Base-by-base conservation (phyloP, 1,140 invertebrate species). In the Pararge aegeria region DNA sequence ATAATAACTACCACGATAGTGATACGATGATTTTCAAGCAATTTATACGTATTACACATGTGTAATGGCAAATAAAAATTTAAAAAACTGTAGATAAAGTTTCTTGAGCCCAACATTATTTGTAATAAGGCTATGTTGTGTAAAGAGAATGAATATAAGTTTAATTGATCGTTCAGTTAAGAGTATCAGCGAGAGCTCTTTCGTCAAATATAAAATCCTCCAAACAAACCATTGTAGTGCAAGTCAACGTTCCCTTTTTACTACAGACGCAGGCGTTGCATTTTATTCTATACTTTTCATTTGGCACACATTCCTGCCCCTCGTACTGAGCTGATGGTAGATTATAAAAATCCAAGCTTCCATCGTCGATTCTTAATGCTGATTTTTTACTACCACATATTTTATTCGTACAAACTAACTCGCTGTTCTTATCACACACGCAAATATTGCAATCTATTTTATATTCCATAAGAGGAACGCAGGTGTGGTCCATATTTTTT, bases 391-490 rank as follows among this genome's bases (percentile, higher is more conserved):
- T 21, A 4, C 24, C 15, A 58, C 80, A 81, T 5, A 29, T 29
- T 19, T 66, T 74, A n/a, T 70, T 58, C 4, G 86, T 87, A 62
- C 90, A 91, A 5, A 79, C 70, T 24, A 73, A 65, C 46, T 70
- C 55, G 30, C 73, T 74, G 16, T 69, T 64, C 9, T 59, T 34
- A 62, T 52, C 50, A 37, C 90, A 90, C 1, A 66, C 60, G 51
- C 90, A 91, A 42, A 42, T 62, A 42, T 89, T 90, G 49, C 90
- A 91, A 54, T 89, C 82, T 4, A 83, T 59, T 50, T 53, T 70
- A 55, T 85, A 87, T n/a, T 67, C 66, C 46, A 71, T 64, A 4
- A 40, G 10, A 7, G 63, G 53, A 46, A 52, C 24, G 46, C 64
- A 71, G 7, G 50, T 46, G 15, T 64, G 18, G 20, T 20, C 54